These are phyloP conservation scores for Oryzias dopingdopingensis DNA, from an alignment of 2,797 vertebrate genomes.

Conservation along the genomic window DNA sequence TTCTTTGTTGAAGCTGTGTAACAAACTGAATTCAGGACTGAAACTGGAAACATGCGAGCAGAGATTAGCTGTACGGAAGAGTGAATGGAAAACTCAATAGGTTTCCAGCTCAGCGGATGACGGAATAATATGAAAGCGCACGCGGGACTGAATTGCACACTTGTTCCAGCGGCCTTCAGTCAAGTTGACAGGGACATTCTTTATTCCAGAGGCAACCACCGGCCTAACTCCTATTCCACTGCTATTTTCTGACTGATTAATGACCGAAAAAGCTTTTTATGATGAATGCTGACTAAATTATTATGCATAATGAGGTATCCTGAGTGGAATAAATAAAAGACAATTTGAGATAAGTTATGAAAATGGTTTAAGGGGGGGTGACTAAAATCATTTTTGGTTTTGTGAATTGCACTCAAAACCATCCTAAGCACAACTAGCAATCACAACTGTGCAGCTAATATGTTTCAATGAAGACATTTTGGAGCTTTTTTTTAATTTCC, in stretches of 20 bases:
- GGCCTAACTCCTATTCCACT: not conserved
- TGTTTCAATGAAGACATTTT: too few relatives aligned
- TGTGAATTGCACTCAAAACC: too few relatives aligned
- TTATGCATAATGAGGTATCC: not conserved
- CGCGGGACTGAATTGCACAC: constrained; percentile 10
- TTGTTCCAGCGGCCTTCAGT: constrained; percentile 12
- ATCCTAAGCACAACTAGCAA: too few relatives aligned
- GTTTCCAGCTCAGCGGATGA: constrained; percentile 3
- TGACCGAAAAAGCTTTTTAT: constrained; percentile 4
- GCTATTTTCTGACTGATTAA: constrained; percentile 3
- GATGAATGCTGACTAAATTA: constrained; percentile 5
- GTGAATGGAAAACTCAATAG: constrained; percentile 10
- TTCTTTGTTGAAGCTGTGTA: constrained; percentile 6
- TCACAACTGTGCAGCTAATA: too few relatives aligned
- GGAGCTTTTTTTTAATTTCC: too few relatives aligned
- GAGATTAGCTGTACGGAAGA: not conserved
- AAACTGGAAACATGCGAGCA: constrained; percentile 15
- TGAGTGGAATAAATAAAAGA: not conserved
- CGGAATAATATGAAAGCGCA: constrained; percentile 10
- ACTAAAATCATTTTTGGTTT: too few relatives aligned
- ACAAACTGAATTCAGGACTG: constrained; percentile 11
- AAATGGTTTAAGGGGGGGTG: not conserved
- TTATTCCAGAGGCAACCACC: constrained; percentile 6
- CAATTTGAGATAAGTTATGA: not conserved
- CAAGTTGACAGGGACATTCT: constrained; percentile 8